Percentiles rank a stretch among this genome's conserved stretches.
phyloP scores from a whole-genome alignment of 23 tunicate species.

The Oikopleura dioica region DNA sequence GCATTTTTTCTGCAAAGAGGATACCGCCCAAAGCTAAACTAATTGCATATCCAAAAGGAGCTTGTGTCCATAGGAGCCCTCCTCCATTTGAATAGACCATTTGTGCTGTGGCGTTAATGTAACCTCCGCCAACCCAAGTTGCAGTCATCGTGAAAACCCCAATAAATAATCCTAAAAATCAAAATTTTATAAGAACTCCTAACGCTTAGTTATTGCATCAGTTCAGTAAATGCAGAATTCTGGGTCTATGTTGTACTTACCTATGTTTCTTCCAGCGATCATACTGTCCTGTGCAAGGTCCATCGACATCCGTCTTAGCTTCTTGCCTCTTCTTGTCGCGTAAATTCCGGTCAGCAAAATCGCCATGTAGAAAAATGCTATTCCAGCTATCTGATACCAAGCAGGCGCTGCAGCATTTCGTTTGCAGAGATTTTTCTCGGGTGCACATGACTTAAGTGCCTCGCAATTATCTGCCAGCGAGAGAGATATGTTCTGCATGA shows the following conservation, averaged over 20 bases:
- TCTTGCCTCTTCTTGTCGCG: constrained; percentile 49
- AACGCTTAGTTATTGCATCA: too few relatives aligned
- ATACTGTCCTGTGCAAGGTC: constrained; percentile 18
- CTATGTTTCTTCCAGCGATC: constrained; percentile 82
- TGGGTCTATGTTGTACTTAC: too few relatives aligned
- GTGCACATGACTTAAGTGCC: too few relatives aligned
- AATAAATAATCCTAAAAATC: constrained; percentile 76
- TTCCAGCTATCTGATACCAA: constrained; percentile 2
- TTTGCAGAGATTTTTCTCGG: too few relatives aligned
- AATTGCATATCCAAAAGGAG: constrained; percentile 38
- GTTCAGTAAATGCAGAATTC: too few relatives aligned
- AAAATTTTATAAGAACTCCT: too few relatives aligned
- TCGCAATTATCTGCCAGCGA: too few relatives aligned
- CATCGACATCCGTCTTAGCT: constrained; percentile 19
- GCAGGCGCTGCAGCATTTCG: too few relatives aligned
- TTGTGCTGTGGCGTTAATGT: constrained; percentile 53
- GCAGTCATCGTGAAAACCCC: constrained; percentile 89
- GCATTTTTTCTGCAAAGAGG: constrained; percentile 44
- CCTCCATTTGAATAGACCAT: constrained; percentile 23
- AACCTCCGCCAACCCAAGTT: constrained; percentile 74
- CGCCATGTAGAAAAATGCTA: constrained; percentile 41
- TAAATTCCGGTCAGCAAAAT: constrained; percentile 55
- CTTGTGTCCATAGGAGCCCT: constrained; percentile 43
- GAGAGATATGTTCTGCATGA: too few relatives aligned
- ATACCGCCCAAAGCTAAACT: constrained; percentile 26